These are phyloP conservation scores for Orcinus orca DNA, from an alignment of 2,113 vertebrate species.

Conservation along the genomic window DNA sequence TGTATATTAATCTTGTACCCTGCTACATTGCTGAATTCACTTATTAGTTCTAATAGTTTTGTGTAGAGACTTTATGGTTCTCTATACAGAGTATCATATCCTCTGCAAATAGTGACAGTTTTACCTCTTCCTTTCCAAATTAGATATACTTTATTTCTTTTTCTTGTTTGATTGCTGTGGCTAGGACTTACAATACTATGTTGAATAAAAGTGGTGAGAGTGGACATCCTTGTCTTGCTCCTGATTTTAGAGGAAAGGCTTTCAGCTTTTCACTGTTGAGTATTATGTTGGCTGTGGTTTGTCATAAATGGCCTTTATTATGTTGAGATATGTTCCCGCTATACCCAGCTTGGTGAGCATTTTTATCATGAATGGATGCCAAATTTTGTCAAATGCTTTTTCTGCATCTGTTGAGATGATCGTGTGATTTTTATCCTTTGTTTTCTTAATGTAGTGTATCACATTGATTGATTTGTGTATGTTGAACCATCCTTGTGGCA, in stretches of 20 bases:
- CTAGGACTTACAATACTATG: neutral
- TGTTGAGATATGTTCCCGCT: neutral
- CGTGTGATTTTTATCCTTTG: neutral
- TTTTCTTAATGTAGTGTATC: neutral
- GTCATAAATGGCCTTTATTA: neutral
- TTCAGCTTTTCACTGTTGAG: neutral
- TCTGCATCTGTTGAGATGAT: neutral
- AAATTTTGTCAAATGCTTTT: neutral
- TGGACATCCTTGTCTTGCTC: neutral
- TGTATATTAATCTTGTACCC: neutral
- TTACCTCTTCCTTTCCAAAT: neutral
- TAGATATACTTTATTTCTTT: neutral
- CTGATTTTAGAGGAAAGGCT: neutral
- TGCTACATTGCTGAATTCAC: neutral
- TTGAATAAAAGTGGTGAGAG: neutral
- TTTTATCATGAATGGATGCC: neutral
- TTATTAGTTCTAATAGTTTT: neutral
- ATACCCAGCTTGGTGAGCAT: neutral
- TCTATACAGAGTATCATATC: neutral
- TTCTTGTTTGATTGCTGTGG: neutral
- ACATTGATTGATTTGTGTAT: neutral
- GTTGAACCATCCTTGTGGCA: neutral
- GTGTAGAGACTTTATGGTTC: neutral
- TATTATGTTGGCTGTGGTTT: neutral
- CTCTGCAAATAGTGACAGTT: neutral